Base-by-base conservation (phyloP, 1,140 invertebrate genomes). In the Drosophila rufa region DNA sequence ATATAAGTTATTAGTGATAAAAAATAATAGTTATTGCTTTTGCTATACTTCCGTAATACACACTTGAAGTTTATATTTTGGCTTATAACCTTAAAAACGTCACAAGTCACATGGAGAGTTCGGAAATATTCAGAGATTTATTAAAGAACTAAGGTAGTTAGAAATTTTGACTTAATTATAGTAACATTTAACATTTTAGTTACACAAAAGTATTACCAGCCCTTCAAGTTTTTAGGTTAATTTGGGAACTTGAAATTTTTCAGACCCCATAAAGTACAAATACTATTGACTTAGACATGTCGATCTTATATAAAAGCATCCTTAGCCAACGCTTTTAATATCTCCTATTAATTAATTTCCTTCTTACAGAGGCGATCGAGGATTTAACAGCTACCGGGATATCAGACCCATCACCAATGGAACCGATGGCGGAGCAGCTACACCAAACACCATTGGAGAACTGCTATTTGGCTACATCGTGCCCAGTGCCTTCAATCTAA, bases 401-500 rank as follows among this genome's bases (percentile, higher is more conserved):
- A 89, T 89, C 61, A 70, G 67, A n/a, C 85, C 85, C 5, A 47
- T 50, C 0, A 64, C 4, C 9, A 89, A 90, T n/a, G 61, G 46
- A 12, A 79, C 67, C 8, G 77, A 91, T 38, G 53, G 73, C 2
- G 74, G 80, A 43, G 51, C 25, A 36, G n/a, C 40, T 3, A 48
- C 42, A 4, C 43, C 77, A 7, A 82, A 91, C 53, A 92, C 91
- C 22, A 96, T 87, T 94, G 95, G 96, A 56, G 96, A 95, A 80
- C 78, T 96, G 9, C 83, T 95, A 3, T 97, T 97, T 70, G 97
- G 95, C 27, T 97, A 97, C 82, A 94, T 97, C 11, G 94, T 97
- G 42, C 97, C 97, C 14, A 96, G 95, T 93, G 74, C 95, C 69
- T 93, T 98, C 9, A 96, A 98, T 93, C 94, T 97, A 57, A 60